Evolutionary conservation across 2,113 vertebrate species (phyloP).

Genomic region (Miniopterus natalensis): DNA sequence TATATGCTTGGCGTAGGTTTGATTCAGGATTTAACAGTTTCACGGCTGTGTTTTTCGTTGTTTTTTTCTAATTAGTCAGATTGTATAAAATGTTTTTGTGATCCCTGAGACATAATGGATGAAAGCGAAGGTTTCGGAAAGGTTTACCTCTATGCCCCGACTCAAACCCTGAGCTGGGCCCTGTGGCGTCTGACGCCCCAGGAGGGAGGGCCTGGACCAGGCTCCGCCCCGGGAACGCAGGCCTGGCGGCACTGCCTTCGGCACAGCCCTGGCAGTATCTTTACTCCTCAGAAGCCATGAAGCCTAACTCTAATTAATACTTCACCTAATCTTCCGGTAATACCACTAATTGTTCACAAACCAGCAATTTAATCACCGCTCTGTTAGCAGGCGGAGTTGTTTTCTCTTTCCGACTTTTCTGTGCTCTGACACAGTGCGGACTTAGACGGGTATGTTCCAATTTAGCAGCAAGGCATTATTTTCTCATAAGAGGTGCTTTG

Average conservation of each 20-base stretch:
- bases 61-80: not conserved
- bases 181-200: rapidly evolving
- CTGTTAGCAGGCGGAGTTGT: conserved; percentile 80
- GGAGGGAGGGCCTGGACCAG: not conserved
- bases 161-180: not conserved
- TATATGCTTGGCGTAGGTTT: not conserved
- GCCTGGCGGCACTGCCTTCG: not conserved
- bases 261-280: conserved; percentile 38
- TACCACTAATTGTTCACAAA: conserved; percentile 88
- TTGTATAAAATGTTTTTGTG: not conserved
- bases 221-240: not conserved
- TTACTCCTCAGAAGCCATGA: conserved; percentile 74
- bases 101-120: not conserved
- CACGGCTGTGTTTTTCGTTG: not conserved
- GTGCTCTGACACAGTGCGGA: conserved; percentile 83
- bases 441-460: conserved; percentile 85
- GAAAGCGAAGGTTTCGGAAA: no score
- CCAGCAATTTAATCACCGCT: conserved; percentile 87
- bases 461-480: conserved; percentile 91
- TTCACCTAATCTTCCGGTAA: conserved; percentile 87
- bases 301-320: conserved; percentile 87
- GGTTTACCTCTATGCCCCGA: rapidly evolving
- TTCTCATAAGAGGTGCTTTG: conserved; percentile 90
- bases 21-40: not conserved
- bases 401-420: conserved; percentile 68